phyloP scores from a whole-genome alignment of 1,140 invertebrate species.

The Chymomyza costata region DNA sequence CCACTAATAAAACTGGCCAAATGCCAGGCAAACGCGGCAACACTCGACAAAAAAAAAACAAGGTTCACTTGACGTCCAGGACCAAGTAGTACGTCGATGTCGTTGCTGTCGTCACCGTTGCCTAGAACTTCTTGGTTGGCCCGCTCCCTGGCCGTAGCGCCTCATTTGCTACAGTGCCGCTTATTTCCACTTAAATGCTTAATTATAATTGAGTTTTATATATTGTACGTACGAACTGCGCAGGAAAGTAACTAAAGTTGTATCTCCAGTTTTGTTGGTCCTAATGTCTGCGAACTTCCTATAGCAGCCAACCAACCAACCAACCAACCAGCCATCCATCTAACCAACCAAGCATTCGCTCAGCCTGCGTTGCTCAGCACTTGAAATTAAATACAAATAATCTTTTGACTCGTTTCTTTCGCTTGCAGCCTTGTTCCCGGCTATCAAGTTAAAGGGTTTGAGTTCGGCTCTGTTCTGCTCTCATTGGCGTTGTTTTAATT shows the following conservation, averaged over 20 bases:
- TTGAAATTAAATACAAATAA: slow-evolving; percentile 72
- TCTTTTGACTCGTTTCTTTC: slow-evolving; percentile 55
- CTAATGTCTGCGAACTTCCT: slow-evolving; percentile 23
- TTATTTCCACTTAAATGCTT: slow-evolving; percentile 69
- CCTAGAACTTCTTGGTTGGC: too few relatives aligned
- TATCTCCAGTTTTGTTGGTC: slow-evolving; percentile 31
- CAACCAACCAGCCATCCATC: neutral
- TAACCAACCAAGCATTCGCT: neutral
- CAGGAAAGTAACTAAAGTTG: slow-evolving; percentile 31
- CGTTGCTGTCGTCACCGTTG: slow-evolving; percentile 18
- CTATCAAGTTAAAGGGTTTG: slow-evolving; percentile 20
- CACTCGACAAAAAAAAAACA: too few relatives aligned
- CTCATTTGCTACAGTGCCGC: slow-evolving; percentile 57
- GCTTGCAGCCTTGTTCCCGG: neutral
- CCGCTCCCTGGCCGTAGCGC: slow-evolving; percentile 22
- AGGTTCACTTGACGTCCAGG: too few relatives aligned
- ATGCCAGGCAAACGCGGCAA: neutral
- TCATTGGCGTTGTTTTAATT: slow-evolving; percentile 70
- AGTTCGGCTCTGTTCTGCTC: slow-evolving; percentile 15
- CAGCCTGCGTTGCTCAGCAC: slow-evolving; percentile 14
- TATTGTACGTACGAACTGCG: slow-evolving; percentile 13
- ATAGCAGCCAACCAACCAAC: slow-evolving; percentile 12
- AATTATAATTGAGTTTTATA: slow-evolving; percentile 71
- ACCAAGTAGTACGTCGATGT: too few relatives aligned
- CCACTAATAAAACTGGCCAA: slow-evolving; percentile 50